These are phyloP conservation scores for Drosophila arizonae DNA, from an alignment of 1,140 invertebrate species.

Conservation along the genomic window DNA sequence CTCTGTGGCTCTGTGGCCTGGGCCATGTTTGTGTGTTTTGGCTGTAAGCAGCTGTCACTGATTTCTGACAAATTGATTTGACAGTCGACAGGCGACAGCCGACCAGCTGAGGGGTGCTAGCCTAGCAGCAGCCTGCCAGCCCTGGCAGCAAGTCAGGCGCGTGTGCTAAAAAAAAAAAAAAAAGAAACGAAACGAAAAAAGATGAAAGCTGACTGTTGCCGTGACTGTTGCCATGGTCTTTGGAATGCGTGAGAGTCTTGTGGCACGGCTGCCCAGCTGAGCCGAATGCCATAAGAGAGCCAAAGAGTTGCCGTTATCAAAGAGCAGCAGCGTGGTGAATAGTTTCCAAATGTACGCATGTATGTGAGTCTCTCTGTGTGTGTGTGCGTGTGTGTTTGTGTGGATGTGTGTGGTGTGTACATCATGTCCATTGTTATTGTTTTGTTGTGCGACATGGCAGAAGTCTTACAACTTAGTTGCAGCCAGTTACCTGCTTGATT, in stretches of 20 bases:
- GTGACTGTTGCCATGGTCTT: slow-evolving; percentile 66
- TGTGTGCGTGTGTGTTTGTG: slow-evolving; percentile 1
- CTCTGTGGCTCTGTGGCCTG: slow-evolving; percentile 25
- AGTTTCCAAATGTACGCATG: neutral
- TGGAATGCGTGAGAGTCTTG: slow-evolving; percentile 50
- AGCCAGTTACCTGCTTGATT: slow-evolving; percentile 63
- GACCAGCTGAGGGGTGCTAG: slow-evolving; percentile 33
- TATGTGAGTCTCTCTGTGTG: slow-evolving; percentile 1
- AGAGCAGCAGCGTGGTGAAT: slow-evolving; percentile 69
- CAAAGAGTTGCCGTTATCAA: slow-evolving; percentile 61
- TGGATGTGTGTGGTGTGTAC: slow-evolving; percentile 6
- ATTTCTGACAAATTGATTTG: slow-evolving; percentile 82
- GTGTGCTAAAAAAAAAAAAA: slow-evolving; percentile 51
- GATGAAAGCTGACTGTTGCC: slow-evolving; percentile 48
- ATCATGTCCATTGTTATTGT: slow-evolving; percentile 56
- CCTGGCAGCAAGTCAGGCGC: slow-evolving; percentile 57
- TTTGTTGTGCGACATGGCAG: slow-evolving; percentile 30
- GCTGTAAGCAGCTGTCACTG: slow-evolving; percentile 80
- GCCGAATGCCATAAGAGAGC: slow-evolving; percentile 30
- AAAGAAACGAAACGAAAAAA: neutral
- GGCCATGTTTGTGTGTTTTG: slow-evolving; percentile 71
- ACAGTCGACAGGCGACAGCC: slow-evolving; percentile 77
- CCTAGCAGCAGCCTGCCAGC: neutral
- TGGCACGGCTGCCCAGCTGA: slow-evolving; percentile 48
- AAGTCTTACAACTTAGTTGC: slow-evolving; percentile 52